Evolutionary conservation across 2,888 invertebrate genomes (phyloP), one percentile per base, ranked within the genome.

Genomic region (Onchidella celtica): DNA sequence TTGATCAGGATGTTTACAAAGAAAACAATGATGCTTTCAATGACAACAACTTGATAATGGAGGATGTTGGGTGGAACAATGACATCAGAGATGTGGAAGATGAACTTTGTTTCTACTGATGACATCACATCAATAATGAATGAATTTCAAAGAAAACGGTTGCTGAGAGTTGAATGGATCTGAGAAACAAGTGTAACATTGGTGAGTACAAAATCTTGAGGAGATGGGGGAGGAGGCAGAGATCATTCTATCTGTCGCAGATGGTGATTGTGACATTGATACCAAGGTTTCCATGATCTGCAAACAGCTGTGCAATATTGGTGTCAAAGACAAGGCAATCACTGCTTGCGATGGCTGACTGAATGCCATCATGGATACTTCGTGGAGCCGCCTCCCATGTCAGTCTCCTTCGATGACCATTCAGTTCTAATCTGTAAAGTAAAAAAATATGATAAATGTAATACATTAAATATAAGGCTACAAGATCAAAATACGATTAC

Each of bases 321-420:
- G 98, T 98, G 94, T 99, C 99, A 94, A 99, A 99, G 85, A 99
- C 98, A 85, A 99, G 95, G 93, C 99, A 99, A 94, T 99, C 99
- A 34, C 98, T 98, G 93, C 97, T 98, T 94, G 97, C 96, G 90
- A 99, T 99, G 70, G 99, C 99, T 29, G 97, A 97, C 70, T 98
- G 97, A 32, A 99, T 98, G 82, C 99, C 99, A 95, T 99, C 99
- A 92, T 99, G 99, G 91, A 99, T 99, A 78, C 98, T 98, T 75
- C 99, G 95, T 0, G 99, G 99, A 95, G 98, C 98, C 3, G 99
- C 99, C 94, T 99, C 99, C 99, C 99, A 99, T 11, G 98, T 99
- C 79, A 99, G 95, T 81, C 99, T 95, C 82, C 99, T 95, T 77
- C 98, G 95, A 92, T 97, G 97, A 4, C 99, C 98, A 93, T 99